Evolutionary conservation across 2,888 invertebrate species (phyloP).

Genomic region (Vannuccia rotundouncinata): DNA sequence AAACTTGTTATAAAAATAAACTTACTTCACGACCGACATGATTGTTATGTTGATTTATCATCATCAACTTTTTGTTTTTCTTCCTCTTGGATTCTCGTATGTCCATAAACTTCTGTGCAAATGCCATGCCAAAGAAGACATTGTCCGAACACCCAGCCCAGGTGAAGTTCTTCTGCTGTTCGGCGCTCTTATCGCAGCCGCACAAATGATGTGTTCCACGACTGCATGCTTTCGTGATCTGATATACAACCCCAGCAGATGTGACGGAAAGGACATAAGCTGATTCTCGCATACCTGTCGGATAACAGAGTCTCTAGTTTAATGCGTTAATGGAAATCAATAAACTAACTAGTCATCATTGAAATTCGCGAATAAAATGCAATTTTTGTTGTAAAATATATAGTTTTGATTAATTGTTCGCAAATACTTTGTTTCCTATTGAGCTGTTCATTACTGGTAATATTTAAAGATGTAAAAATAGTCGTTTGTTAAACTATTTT

Average conservation of each 20-base stretch:
- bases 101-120: conserved; percentile 38
- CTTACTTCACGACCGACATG: conserved; percentile 90
- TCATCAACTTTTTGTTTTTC: conserved; percentile 57
- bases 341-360: no score
- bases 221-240: conserved; percentile 82
- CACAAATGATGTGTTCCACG: conserved; percentile 82
- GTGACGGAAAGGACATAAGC: conserved; percentile 62
- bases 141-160: conserved; percentile 99
- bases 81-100: conserved; percentile 50
- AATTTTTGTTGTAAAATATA: no score
- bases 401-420: no score
- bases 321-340: no score
- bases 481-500: no score
- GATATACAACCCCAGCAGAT: conserved; percentile 69
- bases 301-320: no score
- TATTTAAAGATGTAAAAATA: no score
- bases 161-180: conserved; percentile 27
- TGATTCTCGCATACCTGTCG: conserved; percentile 60
- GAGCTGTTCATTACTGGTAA: no score
- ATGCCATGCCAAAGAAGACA: conserved; percentile 39
- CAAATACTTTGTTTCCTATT: no score
- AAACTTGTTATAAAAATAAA: background rate
- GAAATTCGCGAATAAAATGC: no score
- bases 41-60: conserved; percentile 96
- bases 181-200: conserved; percentile 72